These are phyloP conservation scores for Agrypnus murinus DNA, from an alignment of 2,888 invertebrate species.

Conservation along the genomic window DNA sequence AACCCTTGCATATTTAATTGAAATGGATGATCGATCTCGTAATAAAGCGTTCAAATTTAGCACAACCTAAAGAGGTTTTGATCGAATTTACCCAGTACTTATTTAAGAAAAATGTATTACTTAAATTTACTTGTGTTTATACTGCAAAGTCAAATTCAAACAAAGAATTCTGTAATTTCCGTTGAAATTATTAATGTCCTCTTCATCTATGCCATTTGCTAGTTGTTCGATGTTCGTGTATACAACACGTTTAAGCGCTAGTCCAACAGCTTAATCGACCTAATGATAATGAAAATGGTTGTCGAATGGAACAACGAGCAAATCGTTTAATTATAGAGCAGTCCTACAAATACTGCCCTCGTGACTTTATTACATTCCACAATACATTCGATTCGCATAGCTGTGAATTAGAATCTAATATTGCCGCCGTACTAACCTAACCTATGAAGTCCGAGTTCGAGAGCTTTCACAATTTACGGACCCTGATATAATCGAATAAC, in stretches of 20 bases:
- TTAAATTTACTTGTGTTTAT: no score
- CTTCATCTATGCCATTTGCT: no score
- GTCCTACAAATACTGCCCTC: conserved; percentile 57
- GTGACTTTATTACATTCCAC: conserved; percentile 46
- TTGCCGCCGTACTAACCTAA: conserved; percentile 31
- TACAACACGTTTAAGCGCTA: conserved; percentile 15
- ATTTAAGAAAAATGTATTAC: no score
- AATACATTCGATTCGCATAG: conserved; percentile 39
- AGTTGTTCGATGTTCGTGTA: background rate
- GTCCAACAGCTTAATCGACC: conserved; percentile 27
- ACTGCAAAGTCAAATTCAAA: no score
- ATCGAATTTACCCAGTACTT: no score
- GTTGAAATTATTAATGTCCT: no score
- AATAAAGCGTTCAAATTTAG: no score
- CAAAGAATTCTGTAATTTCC: no score
- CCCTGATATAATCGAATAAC: conserved; percentile 35
- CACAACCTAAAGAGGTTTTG: no score
- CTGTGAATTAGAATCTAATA: conserved; percentile 45
- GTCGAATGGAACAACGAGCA: conserved; percentile 60
- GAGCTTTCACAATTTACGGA: conserved; percentile 37
- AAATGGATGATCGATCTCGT: no score
- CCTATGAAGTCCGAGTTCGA: conserved; percentile 35
- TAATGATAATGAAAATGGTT: conserved; percentile 34
- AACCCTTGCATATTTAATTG: no score
- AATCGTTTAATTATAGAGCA: conserved; percentile 62